Evolutionary conservation across 2,113 vertebrate genomes (phyloP).

Genomic region (Sebastes fasciatus): DNA sequence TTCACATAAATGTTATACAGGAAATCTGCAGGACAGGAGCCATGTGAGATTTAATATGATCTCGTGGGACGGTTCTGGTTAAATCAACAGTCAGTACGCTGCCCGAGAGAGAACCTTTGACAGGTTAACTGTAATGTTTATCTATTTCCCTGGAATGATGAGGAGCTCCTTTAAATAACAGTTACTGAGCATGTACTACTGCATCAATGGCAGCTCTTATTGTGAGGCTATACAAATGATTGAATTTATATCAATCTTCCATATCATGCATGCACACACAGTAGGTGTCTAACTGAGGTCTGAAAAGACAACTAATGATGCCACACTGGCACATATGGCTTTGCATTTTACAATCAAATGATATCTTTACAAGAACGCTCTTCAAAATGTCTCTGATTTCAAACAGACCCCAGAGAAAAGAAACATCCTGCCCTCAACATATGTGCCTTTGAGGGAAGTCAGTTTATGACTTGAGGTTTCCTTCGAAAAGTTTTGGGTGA

Average conservation of each 20-base stretch:
- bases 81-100: conserved; percentile 33
- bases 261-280: neutral
- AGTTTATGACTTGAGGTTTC: conserved; percentile 64
- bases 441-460: conserved; percentile 62
- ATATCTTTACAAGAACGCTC: conserved; percentile 5
- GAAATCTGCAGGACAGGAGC: conserved; percentile 38
- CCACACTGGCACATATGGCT: conserved; percentile 1
- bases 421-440: conserved; percentile 55
- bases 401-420: conserved; percentile 41
- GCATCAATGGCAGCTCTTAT: neutral
- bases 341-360: conserved; percentile 32
- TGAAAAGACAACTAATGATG: neutral
- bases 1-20: conserved; percentile 42
- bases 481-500: conserved; percentile 39
- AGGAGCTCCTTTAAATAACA: conserved; percentile 35
- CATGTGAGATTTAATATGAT: conserved; percentile 31
- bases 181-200: neutral
- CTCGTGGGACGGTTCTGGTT: conserved; percentile 24
- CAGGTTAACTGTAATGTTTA: conserved; percentile 29
- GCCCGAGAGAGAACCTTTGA: conserved; percentile 10
- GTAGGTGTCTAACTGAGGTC: neutral
- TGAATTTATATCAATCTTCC: neutral
- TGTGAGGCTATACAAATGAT: neutral
- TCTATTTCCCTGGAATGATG: neutral
- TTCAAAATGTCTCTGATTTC: conserved; percentile 48